Conservation (phyloP, 2,888 invertebrate genomes). For the Laothoe populi region DNA sequence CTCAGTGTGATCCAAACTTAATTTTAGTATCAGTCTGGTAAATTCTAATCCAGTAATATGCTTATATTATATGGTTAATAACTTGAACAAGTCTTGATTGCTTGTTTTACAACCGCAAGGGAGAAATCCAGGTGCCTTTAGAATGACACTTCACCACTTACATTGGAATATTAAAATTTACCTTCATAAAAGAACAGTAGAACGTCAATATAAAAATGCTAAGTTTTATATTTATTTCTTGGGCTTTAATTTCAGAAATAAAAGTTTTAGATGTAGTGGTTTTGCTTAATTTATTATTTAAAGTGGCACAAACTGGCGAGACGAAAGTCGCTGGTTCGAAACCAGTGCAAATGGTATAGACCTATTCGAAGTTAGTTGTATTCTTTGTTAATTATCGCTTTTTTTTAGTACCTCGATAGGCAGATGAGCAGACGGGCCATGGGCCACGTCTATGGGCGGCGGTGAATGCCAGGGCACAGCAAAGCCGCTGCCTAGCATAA, state of each 20-base stretch:
- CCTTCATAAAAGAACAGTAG: constrained; percentile 1
- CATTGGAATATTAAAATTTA: constrained; percentile 11
- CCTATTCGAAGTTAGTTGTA: too few relatives aligned
- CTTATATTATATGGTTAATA: constrained; percentile 28
- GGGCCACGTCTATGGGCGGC: too few relatives aligned
- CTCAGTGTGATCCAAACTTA: constrained; percentile 23
- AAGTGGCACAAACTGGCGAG: too few relatives aligned
- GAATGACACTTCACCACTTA: constrained; percentile 6
- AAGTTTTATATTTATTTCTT: constrained; percentile 8
- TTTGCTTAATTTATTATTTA: too few relatives aligned
- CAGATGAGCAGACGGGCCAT: too few relatives aligned
- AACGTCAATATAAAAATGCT: neutral
- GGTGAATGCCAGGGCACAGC: too few relatives aligned
- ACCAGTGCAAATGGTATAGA: too few relatives aligned
- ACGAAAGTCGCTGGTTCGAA: too few relatives aligned
- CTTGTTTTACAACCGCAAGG: constrained; percentile 29
- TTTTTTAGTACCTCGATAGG: too few relatives aligned
- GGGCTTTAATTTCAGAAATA: neutral
- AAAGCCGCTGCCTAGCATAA: too few relatives aligned
- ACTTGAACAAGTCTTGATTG: constrained; percentile 29
- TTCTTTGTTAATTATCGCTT: too few relatives aligned
- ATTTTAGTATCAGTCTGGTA: constrained; percentile 25
- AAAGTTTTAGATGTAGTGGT: neutral
- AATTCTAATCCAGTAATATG: constrained; percentile 30
- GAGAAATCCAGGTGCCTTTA: constrained; percentile 20